Evolutionary conservation across 2,888 invertebrate species (phyloP), one percentile per base, ranked within the genome.

Genomic region (Drosophila mettleri): DNA sequence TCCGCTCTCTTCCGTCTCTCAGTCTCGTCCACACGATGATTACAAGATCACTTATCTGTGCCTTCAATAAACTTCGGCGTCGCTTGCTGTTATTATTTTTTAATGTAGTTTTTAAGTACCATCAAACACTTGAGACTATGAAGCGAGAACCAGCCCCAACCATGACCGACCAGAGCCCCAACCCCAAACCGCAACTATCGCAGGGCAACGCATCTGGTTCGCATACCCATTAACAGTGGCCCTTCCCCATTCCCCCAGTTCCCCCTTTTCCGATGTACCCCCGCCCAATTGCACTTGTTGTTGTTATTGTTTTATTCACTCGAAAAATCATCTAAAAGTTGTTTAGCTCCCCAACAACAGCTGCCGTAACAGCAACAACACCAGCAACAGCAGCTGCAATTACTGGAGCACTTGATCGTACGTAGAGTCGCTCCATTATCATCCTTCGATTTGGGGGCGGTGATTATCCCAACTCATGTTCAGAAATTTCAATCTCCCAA

Each of bases 51-150:
- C 85, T 85, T 85, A 85, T 85, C 84, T 80, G 51, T 58, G 86
- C 60, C 78, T 86, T 83, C 82, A 86, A 82, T 86, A 82, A 86
- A 86, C 82, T 75, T 82, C 70, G 75, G 69, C 64, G 73, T 73
- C 64, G 74, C 58, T 66, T 53, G 76, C 74, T 77, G 84, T 86
- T 86, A 83, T 83, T 83, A 83, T 83, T 83, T 83, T 84, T 85
- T 85, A 84, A 87, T 84, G 87, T 85, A 87, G 78, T 85, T 85
- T 83, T 85, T 85, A 87, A 84, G 83, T 84, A 87, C 77, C 83
- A 77, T 87, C 86, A 87, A 87, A 85, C 87, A 87, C 85, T 87
- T 85, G 79, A 87, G 86, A 82, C 86, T 85, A 84, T 82, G 78
- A 80, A 68, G 77, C 83, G 74, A 77, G 74, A 83, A 83, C 72